These are phyloP conservation scores for Philereme vetulata DNA, from an alignment of 2,888 invertebrate species.

Conservation along the genomic window DNA sequence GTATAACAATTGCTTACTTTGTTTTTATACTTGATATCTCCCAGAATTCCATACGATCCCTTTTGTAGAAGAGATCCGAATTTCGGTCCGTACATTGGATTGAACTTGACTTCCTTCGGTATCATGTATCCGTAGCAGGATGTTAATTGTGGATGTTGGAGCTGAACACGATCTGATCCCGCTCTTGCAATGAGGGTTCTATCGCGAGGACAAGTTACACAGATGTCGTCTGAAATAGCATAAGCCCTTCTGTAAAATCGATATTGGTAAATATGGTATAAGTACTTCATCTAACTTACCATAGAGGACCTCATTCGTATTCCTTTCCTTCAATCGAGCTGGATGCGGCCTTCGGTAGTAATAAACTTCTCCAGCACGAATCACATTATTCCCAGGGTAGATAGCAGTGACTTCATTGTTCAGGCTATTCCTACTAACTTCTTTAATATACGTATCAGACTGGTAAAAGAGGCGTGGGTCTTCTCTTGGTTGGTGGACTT, in stretches of 20 bases:
- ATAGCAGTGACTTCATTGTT: constrained; percentile 62
- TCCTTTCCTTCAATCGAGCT: constrained; percentile 44
- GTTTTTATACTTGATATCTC: constrained; percentile 59
- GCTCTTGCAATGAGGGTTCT: constrained; percentile 67
- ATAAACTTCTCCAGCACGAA: constrained; percentile 50
- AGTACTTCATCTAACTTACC: constrained; percentile 38
- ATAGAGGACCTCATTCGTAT: constrained; percentile 43
- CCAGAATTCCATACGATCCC: constrained; percentile 70
- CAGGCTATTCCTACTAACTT: constrained; percentile 61
- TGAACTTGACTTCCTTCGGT: constrained; percentile 55
- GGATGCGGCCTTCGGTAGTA: constrained; percentile 38
- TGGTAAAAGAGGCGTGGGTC: constrained; percentile 75
- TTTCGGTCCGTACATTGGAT: constrained; percentile 68
- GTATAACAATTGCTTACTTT: constrained; percentile 51
- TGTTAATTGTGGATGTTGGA: constrained; percentile 60
- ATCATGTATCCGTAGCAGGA: constrained; percentile 62
- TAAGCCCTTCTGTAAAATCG: neutral
- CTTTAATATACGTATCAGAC: constrained; percentile 72
- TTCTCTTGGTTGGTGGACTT: constrained; percentile 68
- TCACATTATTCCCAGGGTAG: constrained; percentile 65
- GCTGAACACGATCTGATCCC: constrained; percentile 60
- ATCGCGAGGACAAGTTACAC: constrained; percentile 74
- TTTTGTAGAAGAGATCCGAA: constrained; percentile 65
- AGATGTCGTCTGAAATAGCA: constrained; percentile 40
- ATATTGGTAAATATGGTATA: too few species aligned